Percentiles rank a stretch among this genome's conserved stretches.
phyloP scores from a whole-genome alignment of 2,113 vertebrate genomes.

The Psophia crepitans region DNA sequence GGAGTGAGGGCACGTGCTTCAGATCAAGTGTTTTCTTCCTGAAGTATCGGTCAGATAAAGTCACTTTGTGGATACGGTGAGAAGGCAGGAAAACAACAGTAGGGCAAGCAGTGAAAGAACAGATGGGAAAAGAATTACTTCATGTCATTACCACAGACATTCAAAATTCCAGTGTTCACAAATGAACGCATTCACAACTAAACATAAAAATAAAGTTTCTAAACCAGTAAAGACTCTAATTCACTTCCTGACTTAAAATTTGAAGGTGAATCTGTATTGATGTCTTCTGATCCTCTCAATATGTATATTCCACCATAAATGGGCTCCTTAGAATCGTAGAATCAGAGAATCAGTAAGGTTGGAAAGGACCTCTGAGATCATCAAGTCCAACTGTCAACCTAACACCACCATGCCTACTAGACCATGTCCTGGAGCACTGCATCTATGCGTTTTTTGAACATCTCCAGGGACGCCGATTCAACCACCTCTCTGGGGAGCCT shows the following conservation, averaged over 20 bases:
- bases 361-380: too few relatives aligned
- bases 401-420: too few relatives aligned
- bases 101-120: background rate
- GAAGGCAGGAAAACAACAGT: background rate
- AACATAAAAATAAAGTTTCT: background rate
- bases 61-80: background rate
- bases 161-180: background rate
- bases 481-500: too few relatives aligned
- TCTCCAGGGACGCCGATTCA: too few relatives aligned
- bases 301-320: background rate
- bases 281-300: background rate
- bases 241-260: background rate
- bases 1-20: too few relatives aligned
- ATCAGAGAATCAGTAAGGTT: too few relatives aligned
- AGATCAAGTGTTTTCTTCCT: background rate
- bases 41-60: background rate
- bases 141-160: background rate
- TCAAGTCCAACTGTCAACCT: too few relatives aligned
- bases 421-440: too few relatives aligned
- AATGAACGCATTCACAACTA: background rate
- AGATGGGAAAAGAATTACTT: background rate
- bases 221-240: background rate
- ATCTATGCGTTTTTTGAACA: too few relatives aligned
- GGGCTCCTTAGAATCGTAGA: too few relatives aligned
- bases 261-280: background rate